Evolutionary conservation across 35 echinoderm and acorn worm genomes (phyloP), one percentile per base, ranked within the genome.

Genomic region (Apostichopus japonicus): DNA sequence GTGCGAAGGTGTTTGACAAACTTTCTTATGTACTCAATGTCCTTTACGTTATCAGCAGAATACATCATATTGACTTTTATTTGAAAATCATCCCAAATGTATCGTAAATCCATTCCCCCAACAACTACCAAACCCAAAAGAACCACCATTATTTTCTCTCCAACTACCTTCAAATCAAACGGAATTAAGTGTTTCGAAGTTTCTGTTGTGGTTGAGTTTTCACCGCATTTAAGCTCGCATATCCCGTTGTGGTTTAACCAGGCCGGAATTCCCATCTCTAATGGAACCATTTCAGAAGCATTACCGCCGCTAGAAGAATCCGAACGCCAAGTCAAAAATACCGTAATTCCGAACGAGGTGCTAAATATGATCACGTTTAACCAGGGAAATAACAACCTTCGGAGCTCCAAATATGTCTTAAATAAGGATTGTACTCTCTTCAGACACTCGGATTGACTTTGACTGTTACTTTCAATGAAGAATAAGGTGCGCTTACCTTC

Each of bases 91-190:
- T 82, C 54, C 79, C 79, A 82, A 56, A 82, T 82, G 54, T 82
- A 82, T 16, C 44, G 54, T 13, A 82, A 6, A 51, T 82, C 79
- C 79, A 82, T 82, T 56, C 23, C 79, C 15, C 79, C 79, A 19
- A 82, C 79, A 6, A 82, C 79, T 16, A 82, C 54, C 11, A 82
- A 7, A 5, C 23, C 79, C 23, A 51, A 82, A 6, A 56, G 8
- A 13, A 82, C 19, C 25, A 82, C 54, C 79, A 82, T 82, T 56
- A 82, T n/a, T n/a, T 82, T 82, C 79, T 82, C 79, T 56, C 79
- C 79, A 24, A 82, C 15, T 8, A 82, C 33, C 79, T 54, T 54
- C n/a, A 33, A 6, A 0, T 33, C n/a, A n/a, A 82, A 53, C 15
- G 9, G 33, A 16, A 44, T 54, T 5, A n/a, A 10, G 22, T 19